Evolutionary conservation across 2,113 vertebrate species (phyloP), one percentile per base, ranked within the genome.

Genomic region (Anas platyrhynchos): DNA sequence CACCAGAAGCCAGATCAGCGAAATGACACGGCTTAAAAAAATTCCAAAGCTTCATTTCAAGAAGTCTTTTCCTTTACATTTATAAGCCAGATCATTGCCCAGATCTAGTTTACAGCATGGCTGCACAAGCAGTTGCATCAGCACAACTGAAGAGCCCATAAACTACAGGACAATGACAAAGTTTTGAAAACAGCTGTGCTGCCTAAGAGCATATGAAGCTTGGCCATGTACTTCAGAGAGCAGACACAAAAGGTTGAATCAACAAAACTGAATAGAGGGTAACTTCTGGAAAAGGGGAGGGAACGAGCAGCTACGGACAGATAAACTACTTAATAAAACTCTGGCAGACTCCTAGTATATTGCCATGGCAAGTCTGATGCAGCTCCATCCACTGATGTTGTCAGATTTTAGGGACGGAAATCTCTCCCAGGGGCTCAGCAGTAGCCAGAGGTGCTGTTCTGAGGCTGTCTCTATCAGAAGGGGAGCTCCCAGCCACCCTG

Each of bases 281-380:
- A 75, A 72, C 52, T 78, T 65, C 69, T 61, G 65, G 58, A 67
- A 38, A 66, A 80, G 25, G n/a, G 56, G 16, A n/a, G 8, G 55
- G 8, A 81, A 63, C n/a, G 80, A 52, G 32, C 38, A 93, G 81
- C 52, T 75, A 72, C 22, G 14, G 43, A 56, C 18, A 59, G 21
- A 8, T 25, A 86, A 89, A 50, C 25, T 23, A 50, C 55, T 66
- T 36, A 41, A 73, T 36, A 41, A 66, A 86, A 29, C 41, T 56
- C 58, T 22, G 52, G 31, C 7, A 31, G 71, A 46, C 23, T 44
- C 44, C 31, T 32, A 22, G 15, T 7, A 18, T 6, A 55, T 26
- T 55, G 1, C 21, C 63, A 5, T 0, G 2, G 44, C 31, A 74
- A 74, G 21, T 11, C 27, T 34, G 36, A 22, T 1, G 1, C 20